A percentile compares a stretch with the other conserved stretches of the same genome.
Conservation (phyloP, 2,888 invertebrate species). For the Cataglyphis cursor region DNA sequence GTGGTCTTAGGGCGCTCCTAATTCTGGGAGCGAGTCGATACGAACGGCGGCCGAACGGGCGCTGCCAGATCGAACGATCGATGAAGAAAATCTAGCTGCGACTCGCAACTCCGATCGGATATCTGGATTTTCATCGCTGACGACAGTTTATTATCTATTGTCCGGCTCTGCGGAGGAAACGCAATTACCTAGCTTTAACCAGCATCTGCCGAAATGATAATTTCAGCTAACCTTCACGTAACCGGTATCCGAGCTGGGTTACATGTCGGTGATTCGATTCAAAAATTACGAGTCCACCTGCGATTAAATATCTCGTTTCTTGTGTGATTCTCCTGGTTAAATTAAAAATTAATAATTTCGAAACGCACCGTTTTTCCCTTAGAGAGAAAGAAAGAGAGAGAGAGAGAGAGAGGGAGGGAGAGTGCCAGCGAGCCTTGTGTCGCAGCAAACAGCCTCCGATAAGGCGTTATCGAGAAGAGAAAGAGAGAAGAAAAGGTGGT, state of each 20-base stretch:
- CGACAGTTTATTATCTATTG: neutral
- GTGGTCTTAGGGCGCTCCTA: neutral
- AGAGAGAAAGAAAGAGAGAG: neutral
- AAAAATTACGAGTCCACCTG: neutral
- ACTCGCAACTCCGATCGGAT: neutral
- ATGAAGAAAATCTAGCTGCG: slow-evolving; percentile 30
- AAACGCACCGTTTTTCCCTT: neutral
- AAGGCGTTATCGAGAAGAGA: neutral
- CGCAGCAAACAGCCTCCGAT: slow-evolving; percentile 19
- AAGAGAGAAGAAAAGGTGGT: slow-evolving; percentile 15
- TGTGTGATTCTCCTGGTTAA: neutral
- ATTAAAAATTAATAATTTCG: neutral
- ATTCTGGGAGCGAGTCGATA: slow-evolving; percentile 36
- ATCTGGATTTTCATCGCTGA: neutral
- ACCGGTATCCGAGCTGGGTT: neutral
- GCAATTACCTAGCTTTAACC: slow-evolving; percentile 1
- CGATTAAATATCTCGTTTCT: neutral
- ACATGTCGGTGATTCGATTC: no score
- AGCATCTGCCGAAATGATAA: neutral
- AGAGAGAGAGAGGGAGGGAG: neutral
- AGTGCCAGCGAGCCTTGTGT: neutral
- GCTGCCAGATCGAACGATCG: slow-evolving; percentile 72
- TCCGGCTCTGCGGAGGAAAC: neutral
- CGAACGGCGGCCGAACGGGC: slow-evolving; percentile 38
- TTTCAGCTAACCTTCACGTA: neutral